These are phyloP conservation scores for Helicoverpa zea DNA, from an alignment of 1,140 invertebrate genomes.

Conservation along the genomic window DNA sequence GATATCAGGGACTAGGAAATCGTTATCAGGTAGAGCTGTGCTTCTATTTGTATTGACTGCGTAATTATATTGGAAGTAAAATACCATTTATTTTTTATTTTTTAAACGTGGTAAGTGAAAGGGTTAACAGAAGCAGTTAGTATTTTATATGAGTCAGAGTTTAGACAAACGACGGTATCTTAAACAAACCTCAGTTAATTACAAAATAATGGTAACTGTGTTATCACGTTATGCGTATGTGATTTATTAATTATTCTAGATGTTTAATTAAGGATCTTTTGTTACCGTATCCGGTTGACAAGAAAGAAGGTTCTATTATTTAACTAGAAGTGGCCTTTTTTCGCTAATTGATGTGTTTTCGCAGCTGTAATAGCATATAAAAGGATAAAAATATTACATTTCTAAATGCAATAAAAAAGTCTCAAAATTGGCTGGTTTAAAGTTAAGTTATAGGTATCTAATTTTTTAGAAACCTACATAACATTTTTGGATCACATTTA, in stretches of 20 bases:
- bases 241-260: conserved; percentile 13
- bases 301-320: not conserved
- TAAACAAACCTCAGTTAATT: conserved; percentile 25
- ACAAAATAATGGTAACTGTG: conserved; percentile 26
- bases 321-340: too few relatives aligned
- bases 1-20: too few relatives aligned
- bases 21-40: too few relatives aligned
- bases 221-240: not conserved
- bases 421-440: too few relatives aligned
- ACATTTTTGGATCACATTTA: too few relatives aligned
- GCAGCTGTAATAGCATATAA: not conserved
- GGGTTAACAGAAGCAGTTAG: not conserved
- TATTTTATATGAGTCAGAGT: not conserved
- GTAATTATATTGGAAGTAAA: too few relatives aligned
- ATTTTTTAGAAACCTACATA: too few relatives aligned
- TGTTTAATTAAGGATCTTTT: not conserved
- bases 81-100: too few relatives aligned
- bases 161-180: conserved; percentile 10
- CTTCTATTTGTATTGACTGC: too few relatives aligned
- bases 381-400: not conserved
- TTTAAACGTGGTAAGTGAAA: not conserved
- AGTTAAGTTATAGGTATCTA: too few relatives aligned
- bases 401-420: too few relatives aligned
- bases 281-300: not conserved
- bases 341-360: too few relatives aligned